A percentile compares a stretch with the other conserved stretches of the same genome.
phyloP scores from a whole-genome alignment of 2,113 vertebrate species.

The Psilopsiagon aymara region DNA sequence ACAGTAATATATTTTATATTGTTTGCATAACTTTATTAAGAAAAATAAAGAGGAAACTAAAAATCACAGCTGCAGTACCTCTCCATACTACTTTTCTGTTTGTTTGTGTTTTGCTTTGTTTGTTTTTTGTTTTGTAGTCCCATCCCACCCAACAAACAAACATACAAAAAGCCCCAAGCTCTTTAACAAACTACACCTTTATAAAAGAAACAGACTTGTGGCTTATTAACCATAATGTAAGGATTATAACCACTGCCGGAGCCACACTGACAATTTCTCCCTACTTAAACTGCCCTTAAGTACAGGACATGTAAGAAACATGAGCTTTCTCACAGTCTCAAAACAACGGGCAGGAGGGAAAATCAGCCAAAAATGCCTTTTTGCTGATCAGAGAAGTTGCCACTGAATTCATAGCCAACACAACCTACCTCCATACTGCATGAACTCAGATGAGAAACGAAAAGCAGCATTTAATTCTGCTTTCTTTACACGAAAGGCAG shows the following conservation, averaged over 20 bases:
- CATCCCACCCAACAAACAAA: background rate
- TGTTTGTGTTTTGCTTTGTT: background rate
- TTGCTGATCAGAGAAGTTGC: background rate
- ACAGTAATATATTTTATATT: background rate
- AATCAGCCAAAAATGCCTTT: background rate
- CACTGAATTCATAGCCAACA: background rate
- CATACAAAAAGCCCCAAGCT: background rate
- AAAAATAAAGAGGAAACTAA: background rate
- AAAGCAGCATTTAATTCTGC: background rate
- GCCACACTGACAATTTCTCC: background rate
- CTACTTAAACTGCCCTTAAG: background rate
- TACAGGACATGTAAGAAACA: background rate
- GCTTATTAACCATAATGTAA: background rate
- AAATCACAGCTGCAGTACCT: background rate
- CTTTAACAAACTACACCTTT: background rate
- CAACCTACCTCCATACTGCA: background rate
- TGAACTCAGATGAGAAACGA: background rate
- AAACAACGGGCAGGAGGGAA: background rate
- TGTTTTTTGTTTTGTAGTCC: background rate
- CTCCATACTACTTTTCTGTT: background rate
- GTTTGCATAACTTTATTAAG: background rate
- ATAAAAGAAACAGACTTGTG: background rate
- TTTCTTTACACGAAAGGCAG: background rate
- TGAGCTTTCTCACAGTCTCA: background rate
- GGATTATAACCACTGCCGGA: background rate